Base-by-base conservation (phyloP, 1,140 invertebrate genomes). In the Bombus sylvicola region DNA sequence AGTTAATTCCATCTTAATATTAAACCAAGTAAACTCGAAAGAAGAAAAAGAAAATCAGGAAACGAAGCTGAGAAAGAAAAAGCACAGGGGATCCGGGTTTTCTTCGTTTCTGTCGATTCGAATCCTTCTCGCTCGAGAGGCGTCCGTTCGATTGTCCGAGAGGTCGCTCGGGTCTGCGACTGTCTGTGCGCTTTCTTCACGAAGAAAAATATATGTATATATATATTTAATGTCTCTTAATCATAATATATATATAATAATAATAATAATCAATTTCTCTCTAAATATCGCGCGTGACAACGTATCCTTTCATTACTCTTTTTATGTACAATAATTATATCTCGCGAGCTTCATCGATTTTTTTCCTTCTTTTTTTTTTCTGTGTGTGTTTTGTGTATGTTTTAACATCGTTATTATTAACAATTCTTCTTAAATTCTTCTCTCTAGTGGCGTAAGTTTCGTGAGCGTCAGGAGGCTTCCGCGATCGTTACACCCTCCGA, bases 71-170 rank as follows among this genome's bases (percentile, higher is more conserved):
- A 59, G 10, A 59, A 76, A 76, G 53, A 76, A 76, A 59, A 76
- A 25, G 47, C 74, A 76, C 74, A 76, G 74, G 34, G 47, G 74
- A n/a, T 57, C 74, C 57, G 43, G 34, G 25, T n/a, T 28, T 59
- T 18, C 34, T 39, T 28, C 22, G 31, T 72, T 72, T 34, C 22
- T 41, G 73, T 57, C 84, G 77, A 53, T 71, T 73, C 85, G 59
- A 91, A 91, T 90, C 89, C 75, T 91, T 91, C 90, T 91, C 90
- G 85, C 89, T 91, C 85, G 90, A 89, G 81, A 76, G 62, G 79
- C 87, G 79, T 69, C 43, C 31, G 43, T 66, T 37, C 66, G 59
- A 64, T 41, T 37, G 34, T 37, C 18, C 34, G 66, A 31, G 9
- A 18, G 25, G n/a, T 81, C 37, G 57, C 66, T 37, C 28, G 39